Conservation (phyloP, 92 coral and sea anemone species). For the Galaxea fascicularis region DNA sequence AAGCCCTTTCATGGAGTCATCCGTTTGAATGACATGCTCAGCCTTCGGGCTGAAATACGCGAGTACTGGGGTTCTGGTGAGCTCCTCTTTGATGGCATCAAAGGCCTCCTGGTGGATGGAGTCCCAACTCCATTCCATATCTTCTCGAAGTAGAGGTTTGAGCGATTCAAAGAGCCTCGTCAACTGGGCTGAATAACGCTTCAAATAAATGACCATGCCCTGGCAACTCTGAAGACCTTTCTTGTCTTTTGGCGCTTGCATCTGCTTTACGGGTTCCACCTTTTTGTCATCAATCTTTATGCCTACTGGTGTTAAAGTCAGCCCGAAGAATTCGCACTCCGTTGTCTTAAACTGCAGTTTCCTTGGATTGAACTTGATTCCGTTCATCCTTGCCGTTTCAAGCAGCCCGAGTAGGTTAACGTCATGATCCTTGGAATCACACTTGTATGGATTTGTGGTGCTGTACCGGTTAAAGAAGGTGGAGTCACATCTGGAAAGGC, state of each 20-base stretch:
- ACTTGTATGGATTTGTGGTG: slow-evolving; percentile 31
- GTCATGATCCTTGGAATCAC: neutral
- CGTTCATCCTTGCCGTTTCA: slow-evolving; percentile 25
- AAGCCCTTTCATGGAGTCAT: slow-evolving; percentile 10
- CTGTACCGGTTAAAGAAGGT: neutral
- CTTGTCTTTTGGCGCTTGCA: slow-evolving; percentile 11
- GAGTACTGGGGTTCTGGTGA: slow-evolving; percentile 19
- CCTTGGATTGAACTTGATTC: slow-evolving; percentile 21
- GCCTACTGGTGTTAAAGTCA: neutral
- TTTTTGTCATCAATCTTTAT: slow-evolving; percentile 21
- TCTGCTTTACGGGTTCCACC: slow-evolving; percentile 2
- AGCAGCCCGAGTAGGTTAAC: slow-evolving; percentile 16
- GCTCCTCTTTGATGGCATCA: slow-evolving; percentile 19
- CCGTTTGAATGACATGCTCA: slow-evolving; percentile 11
- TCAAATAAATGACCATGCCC: slow-evolving; percentile 19
- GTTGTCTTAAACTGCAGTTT: slow-evolving; percentile 22
- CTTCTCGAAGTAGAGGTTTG: slow-evolving; percentile 10
- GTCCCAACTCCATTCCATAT: slow-evolving; percentile 10
- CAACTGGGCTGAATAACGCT: slow-evolving; percentile 3
- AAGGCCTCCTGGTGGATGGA: slow-evolving; percentile 15
- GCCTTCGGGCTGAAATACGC: neutral
- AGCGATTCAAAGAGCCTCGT: slow-evolving; percentile 1
- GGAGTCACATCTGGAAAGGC: slow-evolving; percentile 24
- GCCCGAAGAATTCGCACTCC: slow-evolving; percentile 6
- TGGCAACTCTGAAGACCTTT: slow-evolving; percentile 35